A percentile compares a stretch with the other conserved stretches of the same genome.
phyloP scores from a whole-genome alignment of 2,888 invertebrate species.

The Dynastes tityus region DNA sequence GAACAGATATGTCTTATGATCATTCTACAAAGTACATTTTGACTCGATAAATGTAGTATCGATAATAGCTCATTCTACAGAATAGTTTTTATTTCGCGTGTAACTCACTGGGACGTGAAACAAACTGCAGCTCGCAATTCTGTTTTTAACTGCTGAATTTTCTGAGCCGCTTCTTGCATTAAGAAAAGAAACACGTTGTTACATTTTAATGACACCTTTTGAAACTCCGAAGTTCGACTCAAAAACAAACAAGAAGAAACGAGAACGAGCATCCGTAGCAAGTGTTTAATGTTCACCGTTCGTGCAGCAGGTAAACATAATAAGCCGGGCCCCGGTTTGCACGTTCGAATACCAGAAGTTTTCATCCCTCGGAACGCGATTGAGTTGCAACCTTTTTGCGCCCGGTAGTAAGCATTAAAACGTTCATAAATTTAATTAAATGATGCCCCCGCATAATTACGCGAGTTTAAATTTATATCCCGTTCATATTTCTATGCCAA shows the following conservation, averaged over 20 bases:
- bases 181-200: no score
- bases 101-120: no score
- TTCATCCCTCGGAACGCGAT: conserved; percentile 25
- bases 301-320: not conserved
- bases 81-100: no score
- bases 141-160: no score
- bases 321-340: not conserved
- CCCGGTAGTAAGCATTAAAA: conserved; percentile 26
- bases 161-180: no score
- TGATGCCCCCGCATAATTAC: conserved; percentile 38
- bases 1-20: no score
- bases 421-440: conserved; percentile 41
- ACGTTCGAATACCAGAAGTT: conserved; percentile 11
- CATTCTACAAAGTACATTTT: no score
- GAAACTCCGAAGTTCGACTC: not conserved
- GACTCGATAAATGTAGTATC: no score
- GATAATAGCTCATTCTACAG: no score
- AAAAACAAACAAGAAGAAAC: not conserved
- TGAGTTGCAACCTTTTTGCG: conserved; percentile 32
- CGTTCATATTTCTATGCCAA: conserved; percentile 32
- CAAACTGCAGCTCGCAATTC: no score
- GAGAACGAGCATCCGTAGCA: not conserved
- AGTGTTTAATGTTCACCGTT: conserved; percentile 17
- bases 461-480: conserved; percentile 35
- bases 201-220: not conserved